Base-by-base conservation (phyloP, 2,888 invertebrate species). In the Prosapia bicincta region DNA sequence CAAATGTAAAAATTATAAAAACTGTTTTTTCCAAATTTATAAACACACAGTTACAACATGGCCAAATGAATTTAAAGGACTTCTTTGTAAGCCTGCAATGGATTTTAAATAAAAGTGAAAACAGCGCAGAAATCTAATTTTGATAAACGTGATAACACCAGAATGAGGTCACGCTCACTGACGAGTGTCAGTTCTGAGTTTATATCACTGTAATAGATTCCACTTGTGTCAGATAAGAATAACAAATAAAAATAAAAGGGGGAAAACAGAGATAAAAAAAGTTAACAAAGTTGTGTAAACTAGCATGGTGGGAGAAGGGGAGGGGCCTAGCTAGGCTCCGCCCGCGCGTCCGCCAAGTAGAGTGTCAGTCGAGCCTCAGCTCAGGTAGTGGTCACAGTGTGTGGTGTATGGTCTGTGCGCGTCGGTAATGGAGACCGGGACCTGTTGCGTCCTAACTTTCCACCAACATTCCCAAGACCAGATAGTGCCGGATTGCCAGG, bases 401-500 rank as follows among this genome's bases (percentile, higher is more conserved):
- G 38, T 38, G 13, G 54, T 54, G 54, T 54, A 20, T 20, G 54
- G 54, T 20, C 54, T 20, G 54, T 54, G 54, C 13, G 54, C 20
- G 54, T n/a, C 54, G 54, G 54, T 54, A 20, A 54, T 54, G 54
- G 54, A 54, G n/a, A 54, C 54, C 54, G 54, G 54, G 54, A 54
- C 54, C 54, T 54, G 54, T 54, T 54, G 54, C 9, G 54, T 54
- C 54, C 54, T 54, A 54, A 54, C 54, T 3, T 54, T 54, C 7
- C 54, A 54, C 20, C 54, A 54, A 54, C 74, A 74, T 20, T 74
- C 69, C 65, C 69, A 69, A 69, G 74, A 74, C 66, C 74, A 74
- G 69, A 74, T 74, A 20, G 74, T 74, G 65, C 74, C 74, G 9
- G 74, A 74, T 74, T 74, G 74, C 24, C 74, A 74, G 74, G 74